Evolutionary conservation across 1,140 invertebrate species (phyloP).

Genomic region (Episyrphus balteatus): DNA sequence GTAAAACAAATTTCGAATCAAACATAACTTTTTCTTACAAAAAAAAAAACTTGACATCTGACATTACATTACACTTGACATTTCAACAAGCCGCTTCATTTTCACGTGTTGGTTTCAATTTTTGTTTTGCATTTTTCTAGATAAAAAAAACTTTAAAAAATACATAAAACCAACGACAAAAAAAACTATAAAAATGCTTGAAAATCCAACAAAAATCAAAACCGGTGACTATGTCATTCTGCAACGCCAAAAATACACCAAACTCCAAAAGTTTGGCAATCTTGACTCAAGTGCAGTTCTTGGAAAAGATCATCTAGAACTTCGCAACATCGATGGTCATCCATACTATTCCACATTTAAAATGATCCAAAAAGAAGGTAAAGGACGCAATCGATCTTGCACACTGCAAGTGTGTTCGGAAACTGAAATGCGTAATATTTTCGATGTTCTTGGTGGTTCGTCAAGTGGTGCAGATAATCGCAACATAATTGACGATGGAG

Average conservation of each 20-base stretch:
- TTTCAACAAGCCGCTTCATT: too few relatives aligned
- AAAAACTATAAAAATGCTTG: too few relatives aligned
- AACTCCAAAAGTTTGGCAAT: conserved; percentile 58
- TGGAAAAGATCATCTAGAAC: conserved; percentile 59
- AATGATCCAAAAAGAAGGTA: conserved; percentile 48
- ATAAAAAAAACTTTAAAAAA: too few relatives aligned
- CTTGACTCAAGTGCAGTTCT: conserved; percentile 48
- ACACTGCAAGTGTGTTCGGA: conserved; percentile 44
- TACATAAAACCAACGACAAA: too few relatives aligned
- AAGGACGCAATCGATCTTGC: conserved; percentile 44
- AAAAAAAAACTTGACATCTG: too few relatives aligned
- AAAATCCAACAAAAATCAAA: too few relatives aligned
- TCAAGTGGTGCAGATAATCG: conserved; percentile 69
- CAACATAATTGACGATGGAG: conserved; percentile 68
- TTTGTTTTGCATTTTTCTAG: too few relatives aligned
- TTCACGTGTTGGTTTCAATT: too few relatives aligned
- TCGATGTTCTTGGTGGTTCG: conserved; percentile 43
- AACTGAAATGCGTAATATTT: conserved; percentile 37
- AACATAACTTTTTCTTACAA: too few relatives aligned
- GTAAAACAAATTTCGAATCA: too few relatives aligned
- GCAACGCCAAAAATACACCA: conserved; percentile 62
- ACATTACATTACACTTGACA: too few relatives aligned
- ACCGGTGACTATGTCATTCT: conserved; percentile 58
- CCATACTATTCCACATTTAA: conserved; percentile 69
- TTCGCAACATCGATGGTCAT: conserved; percentile 57